A percentile compares a stretch with the other conserved stretches of the same genome.
phyloP scores from a whole-genome alignment of 2,888 invertebrate genomes.

The Cosmia pyralina region DNA sequence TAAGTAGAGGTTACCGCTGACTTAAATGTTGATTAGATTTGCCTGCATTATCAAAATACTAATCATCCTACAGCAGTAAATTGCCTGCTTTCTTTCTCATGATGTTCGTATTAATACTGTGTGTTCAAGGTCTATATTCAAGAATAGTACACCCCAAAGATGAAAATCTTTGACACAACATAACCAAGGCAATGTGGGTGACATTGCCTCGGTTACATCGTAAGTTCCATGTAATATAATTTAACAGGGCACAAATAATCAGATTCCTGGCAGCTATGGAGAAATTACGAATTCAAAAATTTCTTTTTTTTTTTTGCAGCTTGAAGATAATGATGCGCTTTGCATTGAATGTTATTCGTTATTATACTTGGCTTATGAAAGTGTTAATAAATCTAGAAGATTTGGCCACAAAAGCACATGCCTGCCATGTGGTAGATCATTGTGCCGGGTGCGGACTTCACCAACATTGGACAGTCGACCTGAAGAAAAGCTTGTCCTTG shows the following conservation, averaged over 20 bases:
- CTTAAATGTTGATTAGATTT: background rate
- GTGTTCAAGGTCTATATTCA: background rate
- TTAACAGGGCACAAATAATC: background rate
- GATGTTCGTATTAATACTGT: background rate
- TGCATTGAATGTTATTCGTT: slow-evolving; percentile 12
- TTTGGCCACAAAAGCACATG: slow-evolving; percentile 24
- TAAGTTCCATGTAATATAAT: background rate
- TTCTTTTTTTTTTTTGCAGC: background rate
- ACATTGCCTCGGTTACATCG: background rate
- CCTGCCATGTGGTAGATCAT: slow-evolving; percentile 20
- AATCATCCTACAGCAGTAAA: background rate
- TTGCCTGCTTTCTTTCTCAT: background rate
- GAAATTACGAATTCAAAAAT: background rate
- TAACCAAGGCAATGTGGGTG: background rate
- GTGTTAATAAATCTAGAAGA: slow-evolving; percentile 27
- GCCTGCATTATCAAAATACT: background rate
- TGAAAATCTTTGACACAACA: background rate
- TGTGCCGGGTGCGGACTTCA: rapidly evolving
- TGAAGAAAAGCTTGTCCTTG: slow-evolving; percentile 19
- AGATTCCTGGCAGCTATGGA: background rate
- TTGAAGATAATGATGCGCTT: slow-evolving; percentile 5
- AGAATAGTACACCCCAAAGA: background rate
- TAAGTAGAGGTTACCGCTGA: background rate
- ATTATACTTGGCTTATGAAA: slow-evolving; percentile 13
- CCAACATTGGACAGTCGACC: background rate